Base-by-base conservation (phyloP, 2,888 invertebrate genomes). In the Caradrina clavipalpis region DNA sequence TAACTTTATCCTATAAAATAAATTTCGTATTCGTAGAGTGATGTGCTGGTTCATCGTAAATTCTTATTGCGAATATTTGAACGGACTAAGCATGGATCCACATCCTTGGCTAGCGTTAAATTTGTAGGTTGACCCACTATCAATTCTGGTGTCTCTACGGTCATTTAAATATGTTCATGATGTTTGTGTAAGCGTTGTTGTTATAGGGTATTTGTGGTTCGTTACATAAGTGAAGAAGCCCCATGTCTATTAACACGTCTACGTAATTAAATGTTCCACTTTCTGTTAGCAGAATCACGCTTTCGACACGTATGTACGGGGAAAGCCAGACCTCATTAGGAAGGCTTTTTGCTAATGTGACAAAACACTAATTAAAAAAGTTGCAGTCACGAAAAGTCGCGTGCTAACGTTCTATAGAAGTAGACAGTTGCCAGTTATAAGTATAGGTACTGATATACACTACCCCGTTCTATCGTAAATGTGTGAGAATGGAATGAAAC, bases 341-440 rank as follows among this genome's bases (percentile, higher is more conserved):
- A 74, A 62, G 49, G 69, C 81, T 78, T 82, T 75, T 73, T 72
- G 80, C 76, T 83, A 86, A 88, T 89, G 87, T 86, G 86, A 88
- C 88, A 86, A 86, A 87, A 83, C 69, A 68, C 71, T 87, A 87
- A 88, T 88, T 89, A 87, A 86, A 87, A 83, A 77, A 84, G 63
- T 69, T 61, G 65, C 73, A 73, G 84, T 81, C 90, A 90, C 89
- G 90, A 78, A 61, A 88, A 71, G 57, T 90, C 61, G 90, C 90
- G 89, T 90, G 90, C 64, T 73, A 53, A 56, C 21, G 58, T 68
- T 80, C 81, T 80, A 76, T 70, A 73, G 66, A 79, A 70, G 69
- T 78, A 70, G 79, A 78, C 61, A 76, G 61, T 60, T 57, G 57
- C 61, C 68, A 51, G 72, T 81, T 69, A 75, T 76, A 70, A 60